Evolutionary conservation across 2,797 vertebrate species (phyloP).

Genomic region (Psittacula derbiana): DNA sequence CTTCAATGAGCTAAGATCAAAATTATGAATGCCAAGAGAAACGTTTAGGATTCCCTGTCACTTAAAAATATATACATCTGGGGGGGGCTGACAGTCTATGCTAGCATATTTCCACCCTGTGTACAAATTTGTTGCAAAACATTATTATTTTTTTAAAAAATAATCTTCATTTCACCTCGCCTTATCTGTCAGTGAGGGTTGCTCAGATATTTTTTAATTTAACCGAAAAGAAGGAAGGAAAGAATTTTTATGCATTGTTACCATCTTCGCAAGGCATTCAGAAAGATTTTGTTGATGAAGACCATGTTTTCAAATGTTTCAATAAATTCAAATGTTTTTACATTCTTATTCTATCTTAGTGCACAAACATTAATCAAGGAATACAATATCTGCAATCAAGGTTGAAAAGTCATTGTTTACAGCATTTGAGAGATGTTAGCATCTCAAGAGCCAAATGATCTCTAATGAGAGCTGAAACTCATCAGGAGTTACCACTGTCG

Average conservation of each 20-base stretch:
- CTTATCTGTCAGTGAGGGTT: neutral
- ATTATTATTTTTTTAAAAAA: neutral
- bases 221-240: neutral
- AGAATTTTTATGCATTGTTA: neutral
- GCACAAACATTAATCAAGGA: conserved; percentile 54
- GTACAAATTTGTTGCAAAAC: neutral
- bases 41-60: neutral
- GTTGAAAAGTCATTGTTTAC: conserved; percentile 26
- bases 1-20: neutral
- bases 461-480: conserved; percentile 53
- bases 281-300: conserved; percentile 23
- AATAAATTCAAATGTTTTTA: neutral
- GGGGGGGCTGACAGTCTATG: neutral
- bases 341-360: conserved; percentile 27
- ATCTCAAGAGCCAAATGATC: conserved; percentile 31
- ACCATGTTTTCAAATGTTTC: neutral
- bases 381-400: conserved; percentile 23
- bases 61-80: neutral
- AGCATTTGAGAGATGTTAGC: neutral
- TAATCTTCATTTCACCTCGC: conserved; percentile 20
- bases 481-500: neutral
- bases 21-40: neutral
- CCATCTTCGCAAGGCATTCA: conserved; percentile 12
- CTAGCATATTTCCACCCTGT: neutral
- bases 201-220: conserved; percentile 8